These are phyloP conservation scores for Rotaria macrura DNA, from an alignment of 2,888 invertebrate species.

Conservation along the genomic window DNA sequence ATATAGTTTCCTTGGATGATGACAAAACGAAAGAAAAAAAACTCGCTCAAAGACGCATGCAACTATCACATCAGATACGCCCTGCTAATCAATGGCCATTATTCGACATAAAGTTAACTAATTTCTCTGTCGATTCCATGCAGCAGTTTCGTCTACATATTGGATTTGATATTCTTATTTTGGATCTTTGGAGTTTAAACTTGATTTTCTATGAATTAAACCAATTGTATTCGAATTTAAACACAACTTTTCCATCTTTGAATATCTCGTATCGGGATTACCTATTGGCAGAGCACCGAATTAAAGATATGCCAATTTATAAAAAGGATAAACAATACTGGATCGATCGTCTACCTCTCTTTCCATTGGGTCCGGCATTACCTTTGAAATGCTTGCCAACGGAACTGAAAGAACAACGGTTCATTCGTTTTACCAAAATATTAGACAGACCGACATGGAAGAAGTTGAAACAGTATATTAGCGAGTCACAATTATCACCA, in stretches of 20 bases:
- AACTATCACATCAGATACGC: background rate
- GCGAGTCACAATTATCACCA: background rate
- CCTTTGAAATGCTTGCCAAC: background rate
- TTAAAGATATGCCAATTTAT: background rate
- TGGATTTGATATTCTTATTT: background rate
- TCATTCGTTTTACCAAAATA: background rate
- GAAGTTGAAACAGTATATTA: background rate
- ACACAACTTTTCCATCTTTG: background rate
- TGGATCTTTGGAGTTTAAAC: background rate
- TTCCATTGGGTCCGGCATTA: background rate
- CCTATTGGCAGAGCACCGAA: background rate
- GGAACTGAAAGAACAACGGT: background rate
- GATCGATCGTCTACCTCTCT: background rate
- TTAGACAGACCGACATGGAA: background rate
- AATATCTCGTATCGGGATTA: background rate
- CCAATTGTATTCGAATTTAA: background rate
- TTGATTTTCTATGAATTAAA: background rate
- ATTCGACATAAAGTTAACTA: background rate
- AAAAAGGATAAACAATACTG: background rate
- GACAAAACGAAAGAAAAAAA: background rate
- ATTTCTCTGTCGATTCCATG: background rate
- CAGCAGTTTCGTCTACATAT: background rate
- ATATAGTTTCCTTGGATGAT: background rate
- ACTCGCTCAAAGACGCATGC: background rate
- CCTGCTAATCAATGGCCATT: background rate